Percentiles rank a stretch among this genome's conserved stretches.
These are phyloP conservation scores for Caenorhabditis tropicalis DNA, from an alignment of 1,140 invertebrate species.

Conservation along the genomic window DNA sequence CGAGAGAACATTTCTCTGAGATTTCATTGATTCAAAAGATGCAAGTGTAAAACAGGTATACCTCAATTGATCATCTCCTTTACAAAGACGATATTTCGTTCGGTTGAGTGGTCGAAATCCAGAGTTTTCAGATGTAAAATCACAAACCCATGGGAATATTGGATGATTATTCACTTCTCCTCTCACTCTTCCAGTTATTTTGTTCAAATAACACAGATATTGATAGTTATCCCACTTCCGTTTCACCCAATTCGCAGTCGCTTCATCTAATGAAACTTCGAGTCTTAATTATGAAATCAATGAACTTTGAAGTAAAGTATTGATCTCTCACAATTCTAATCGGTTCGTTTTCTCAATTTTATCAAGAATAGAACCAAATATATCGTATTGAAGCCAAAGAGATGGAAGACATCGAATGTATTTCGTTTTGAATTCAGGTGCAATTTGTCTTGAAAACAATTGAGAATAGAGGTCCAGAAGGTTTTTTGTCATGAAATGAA, in stretches of 20 bases:
- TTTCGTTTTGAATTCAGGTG: not conserved
- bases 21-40: no score
- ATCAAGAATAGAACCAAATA: constrained; percentile 22
- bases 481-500: constrained; percentile 16
- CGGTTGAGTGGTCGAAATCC: constrained; percentile 88
- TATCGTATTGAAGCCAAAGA: constrained; percentile 28
- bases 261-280: not conserved
- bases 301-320: no score
- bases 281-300: no score
- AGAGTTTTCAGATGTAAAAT: constrained; percentile 84
- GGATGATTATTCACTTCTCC: constrained; percentile 90
- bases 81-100: constrained; percentile 93
- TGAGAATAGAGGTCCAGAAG: not conserved
- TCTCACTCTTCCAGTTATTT: constrained; percentile 75
- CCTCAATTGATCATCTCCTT: constrained; percentile 92
- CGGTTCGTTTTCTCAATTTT: not conserved
- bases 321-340: no score
- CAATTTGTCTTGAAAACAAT: not conserved
- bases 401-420: not conserved
- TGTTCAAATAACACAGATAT: constrained; percentile 87
- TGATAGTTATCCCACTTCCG: constrained; percentile 88
- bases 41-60: no score
- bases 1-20: constrained; percentile 47
- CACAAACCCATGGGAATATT: constrained; percentile 94
- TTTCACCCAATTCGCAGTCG: constrained; percentile 79